These are phyloP conservation scores for Eptatretus atami DNA, from an alignment of 2,797 vertebrate species.

Conservation along the genomic window DNA sequence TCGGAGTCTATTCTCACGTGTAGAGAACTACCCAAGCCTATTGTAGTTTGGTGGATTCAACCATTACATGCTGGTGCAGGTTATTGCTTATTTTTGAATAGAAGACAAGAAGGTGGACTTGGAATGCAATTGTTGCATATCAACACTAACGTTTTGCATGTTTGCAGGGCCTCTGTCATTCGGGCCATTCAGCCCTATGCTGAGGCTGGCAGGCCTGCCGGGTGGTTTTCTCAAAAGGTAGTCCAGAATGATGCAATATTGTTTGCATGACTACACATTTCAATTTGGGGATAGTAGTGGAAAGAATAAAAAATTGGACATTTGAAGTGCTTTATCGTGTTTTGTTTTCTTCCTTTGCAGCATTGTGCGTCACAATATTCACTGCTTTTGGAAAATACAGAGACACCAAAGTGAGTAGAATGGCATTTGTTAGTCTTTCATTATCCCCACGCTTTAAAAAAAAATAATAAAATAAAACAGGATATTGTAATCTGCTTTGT, in stretches of 20 bases:
- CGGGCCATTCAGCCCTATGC: conserved; percentile 84
- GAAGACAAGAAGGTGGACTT: no score
- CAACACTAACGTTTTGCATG: no score
- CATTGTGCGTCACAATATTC: conserved; percentile 93
- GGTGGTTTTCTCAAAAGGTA: conserved; percentile 90
- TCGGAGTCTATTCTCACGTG: no score
- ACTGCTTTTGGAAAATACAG: conserved; percentile 61
- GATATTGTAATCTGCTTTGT: no score
- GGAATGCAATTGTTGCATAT: no score
- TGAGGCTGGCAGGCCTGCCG: conserved; percentile 62
- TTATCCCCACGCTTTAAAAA: no score
- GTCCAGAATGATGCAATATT: conserved; percentile 7
- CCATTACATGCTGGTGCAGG: no score
- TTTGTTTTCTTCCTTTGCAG: conserved; percentile 14
- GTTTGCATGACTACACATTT: conserved; percentile 11
- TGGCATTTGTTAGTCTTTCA: no score
- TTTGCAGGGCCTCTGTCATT: conserved; percentile 65
- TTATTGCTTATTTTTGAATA: no score
- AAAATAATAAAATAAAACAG: no score
- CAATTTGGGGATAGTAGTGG: not conserved
- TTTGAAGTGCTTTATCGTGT: not conserved
- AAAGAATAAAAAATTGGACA: not conserved
- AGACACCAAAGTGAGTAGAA: conserved; percentile 68
- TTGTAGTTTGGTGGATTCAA: no score
- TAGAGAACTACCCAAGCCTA: no score